Evolutionary conservation across 1,140 invertebrate genomes (phyloP).

Genomic region (Drosophila sulfurigaster): DNA sequence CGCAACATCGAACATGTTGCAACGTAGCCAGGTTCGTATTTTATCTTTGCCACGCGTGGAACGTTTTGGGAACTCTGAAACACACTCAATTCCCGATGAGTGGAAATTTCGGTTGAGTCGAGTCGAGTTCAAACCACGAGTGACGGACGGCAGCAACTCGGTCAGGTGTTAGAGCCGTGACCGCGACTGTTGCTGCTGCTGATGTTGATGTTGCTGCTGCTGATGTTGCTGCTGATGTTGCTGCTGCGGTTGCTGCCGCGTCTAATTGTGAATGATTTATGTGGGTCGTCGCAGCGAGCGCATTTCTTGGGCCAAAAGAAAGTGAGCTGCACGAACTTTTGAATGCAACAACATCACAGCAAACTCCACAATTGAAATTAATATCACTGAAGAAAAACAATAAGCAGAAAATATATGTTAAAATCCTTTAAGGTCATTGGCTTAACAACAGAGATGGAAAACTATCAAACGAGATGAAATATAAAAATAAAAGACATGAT

Average conservation of each 20-base stretch:
- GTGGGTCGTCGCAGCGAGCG: conserved; percentile 67
- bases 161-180: conserved; percentile 55
- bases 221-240: conserved; percentile 50
- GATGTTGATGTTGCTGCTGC: conserved; percentile 20
- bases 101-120: conserved; percentile 2
- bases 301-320: conserved; percentile 53
- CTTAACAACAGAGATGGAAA: conserved; percentile 34
- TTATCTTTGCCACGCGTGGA: conserved; percentile 4
- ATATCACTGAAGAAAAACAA: conserved; percentile 28
- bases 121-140: conserved; percentile 11
- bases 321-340: conserved; percentile 45
- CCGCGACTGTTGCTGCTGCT: conserved; percentile 15
- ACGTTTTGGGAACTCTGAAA: conserved; percentile 15
- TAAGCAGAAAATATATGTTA: conserved; percentile 13
- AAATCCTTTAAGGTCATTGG: conserved; percentile 62
- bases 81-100: conserved; percentile 16
- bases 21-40: background rate
- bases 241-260: conserved; percentile 65
- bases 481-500: background rate
- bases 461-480: background rate
- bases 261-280: conserved; percentile 83
- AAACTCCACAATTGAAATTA: conserved; percentile 64
- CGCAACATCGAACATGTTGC: conserved; percentile 46
- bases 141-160: conserved; percentile 26
- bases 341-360: conserved; percentile 18